Evolutionary conservation across 1,140 invertebrate species (phyloP).

Genomic region (Monomorium pharaonis): DNA sequence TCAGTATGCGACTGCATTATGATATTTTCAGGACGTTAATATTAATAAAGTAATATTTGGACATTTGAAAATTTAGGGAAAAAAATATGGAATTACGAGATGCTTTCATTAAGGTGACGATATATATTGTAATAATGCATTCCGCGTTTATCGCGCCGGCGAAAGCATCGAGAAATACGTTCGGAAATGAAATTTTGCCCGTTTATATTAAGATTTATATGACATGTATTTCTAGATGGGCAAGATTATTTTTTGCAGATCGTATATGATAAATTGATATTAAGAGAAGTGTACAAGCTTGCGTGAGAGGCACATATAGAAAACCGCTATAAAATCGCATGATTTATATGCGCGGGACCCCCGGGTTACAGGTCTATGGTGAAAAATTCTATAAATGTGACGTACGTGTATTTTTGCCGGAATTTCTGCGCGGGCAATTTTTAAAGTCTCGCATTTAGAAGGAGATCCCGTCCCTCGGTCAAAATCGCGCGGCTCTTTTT

Average conservation of each 20-base stretch:
- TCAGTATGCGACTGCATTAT: conserved; percentile 26
- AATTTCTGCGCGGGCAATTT: background rate
- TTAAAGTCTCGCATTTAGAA: background rate
- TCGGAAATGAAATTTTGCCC: conserved; percentile 31
- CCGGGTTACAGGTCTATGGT: background rate
- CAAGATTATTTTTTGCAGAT: conserved; percentile 43
- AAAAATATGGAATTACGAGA: conserved; percentile 43
- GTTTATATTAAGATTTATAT: conserved; percentile 50
- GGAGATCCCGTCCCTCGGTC: background rate
- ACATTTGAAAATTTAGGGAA: conserved; percentile 50
- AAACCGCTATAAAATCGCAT: background rate
- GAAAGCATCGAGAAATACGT: conserved; percentile 46
- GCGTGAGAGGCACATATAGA: background rate
- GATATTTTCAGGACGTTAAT: conserved; percentile 53
- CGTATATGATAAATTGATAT: conserved; percentile 13
- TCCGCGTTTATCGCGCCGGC: conserved; percentile 37
- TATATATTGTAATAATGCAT: conserved; percentile 59
- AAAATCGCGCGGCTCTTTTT: no score
- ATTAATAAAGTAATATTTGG: conserved; percentile 59
- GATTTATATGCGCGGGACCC: background rate
- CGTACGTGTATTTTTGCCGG: background rate
- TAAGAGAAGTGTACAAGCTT: background rate
- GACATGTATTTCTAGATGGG: conserved; percentile 20
- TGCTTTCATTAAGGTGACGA: conserved; percentile 54
- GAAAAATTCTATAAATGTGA: background rate